Conservation (phyloP, 2,797 vertebrate species). For the Petrocephalus sullivani region DNA sequence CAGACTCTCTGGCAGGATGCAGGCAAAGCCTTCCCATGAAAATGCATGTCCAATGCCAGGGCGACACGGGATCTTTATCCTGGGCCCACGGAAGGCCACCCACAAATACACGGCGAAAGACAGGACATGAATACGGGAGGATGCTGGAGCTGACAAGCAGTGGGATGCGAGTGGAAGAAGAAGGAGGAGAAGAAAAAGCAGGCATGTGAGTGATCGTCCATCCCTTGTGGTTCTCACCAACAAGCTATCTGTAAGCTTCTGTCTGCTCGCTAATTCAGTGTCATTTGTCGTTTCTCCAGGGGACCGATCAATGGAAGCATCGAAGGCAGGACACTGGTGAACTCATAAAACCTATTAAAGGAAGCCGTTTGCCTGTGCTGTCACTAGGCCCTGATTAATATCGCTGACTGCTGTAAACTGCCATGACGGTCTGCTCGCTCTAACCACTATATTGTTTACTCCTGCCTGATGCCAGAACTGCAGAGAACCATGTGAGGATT, state of each 20-base stretch:
- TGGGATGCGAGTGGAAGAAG: conserved; percentile 22
- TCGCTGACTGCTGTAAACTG: conserved; percentile 48
- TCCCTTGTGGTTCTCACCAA: conserved; percentile 26
- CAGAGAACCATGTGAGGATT: background rate
- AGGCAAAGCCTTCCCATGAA: background rate
- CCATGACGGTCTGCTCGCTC: conserved; percentile 26
- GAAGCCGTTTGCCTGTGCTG: conserved; percentile 61
- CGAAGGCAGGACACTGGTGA: conserved; percentile 59
- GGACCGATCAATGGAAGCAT: conserved; percentile 68
- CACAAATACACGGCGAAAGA: conserved; percentile 49
- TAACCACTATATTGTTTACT: conserved; percentile 14
- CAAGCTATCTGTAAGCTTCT: conserved; percentile 42
- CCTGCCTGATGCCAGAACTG: background rate
- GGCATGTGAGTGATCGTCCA: conserved; percentile 23
- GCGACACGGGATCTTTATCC: conserved; percentile 44
- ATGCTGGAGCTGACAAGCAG: conserved; percentile 34
- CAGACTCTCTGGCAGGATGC: background rate
- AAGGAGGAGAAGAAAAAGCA: background rate
- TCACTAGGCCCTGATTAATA: conserved; percentile 65
- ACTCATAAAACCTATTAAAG: conserved; percentile 73
- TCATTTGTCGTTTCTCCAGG: conserved; percentile 63
- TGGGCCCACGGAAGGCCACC: conserved; percentile 50
- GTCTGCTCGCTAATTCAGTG: conserved; percentile 73
- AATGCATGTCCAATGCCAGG: background rate
- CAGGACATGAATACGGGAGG: conserved; percentile 28